These are phyloP conservation scores for Paracanthobrama guichenoti DNA, from an alignment of 2,113 vertebrate genomes.

Conservation along the genomic window DNA sequence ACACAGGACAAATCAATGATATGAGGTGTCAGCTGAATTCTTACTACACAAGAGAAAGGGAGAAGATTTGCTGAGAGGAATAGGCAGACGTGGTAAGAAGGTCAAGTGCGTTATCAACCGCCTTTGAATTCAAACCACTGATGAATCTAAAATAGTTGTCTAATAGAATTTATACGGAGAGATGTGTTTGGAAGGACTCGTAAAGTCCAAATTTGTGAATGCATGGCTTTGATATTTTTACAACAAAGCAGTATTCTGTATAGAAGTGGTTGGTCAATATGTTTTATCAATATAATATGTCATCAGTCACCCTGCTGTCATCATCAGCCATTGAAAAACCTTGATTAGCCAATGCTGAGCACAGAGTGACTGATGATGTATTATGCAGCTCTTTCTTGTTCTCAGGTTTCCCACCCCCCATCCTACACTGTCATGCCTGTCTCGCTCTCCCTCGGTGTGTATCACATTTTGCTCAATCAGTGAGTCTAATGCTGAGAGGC, in stretches of 20 bases:
- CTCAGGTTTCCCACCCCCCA: neutral
- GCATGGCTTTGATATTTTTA: neutral
- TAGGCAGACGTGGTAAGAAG: neutral
- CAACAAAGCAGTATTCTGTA: neutral
- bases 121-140: neutral
- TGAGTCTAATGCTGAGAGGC: conserved; percentile 43
- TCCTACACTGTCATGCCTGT: too few species aligned
- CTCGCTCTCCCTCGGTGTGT: neutral
- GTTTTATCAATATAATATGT: neutral
- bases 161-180: neutral
- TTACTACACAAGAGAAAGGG: neutral
- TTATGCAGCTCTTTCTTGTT: neutral
- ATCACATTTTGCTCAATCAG: conserved; percentile 62
- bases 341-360: too few species aligned
- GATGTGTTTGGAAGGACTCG: neutral
- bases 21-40: neutral
- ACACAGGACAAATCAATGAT: conserved; percentile 26
- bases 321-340: neutral
- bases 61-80: neutral
- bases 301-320: neutral
- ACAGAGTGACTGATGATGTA: too few species aligned
- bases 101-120: neutral
- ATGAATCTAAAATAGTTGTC: neutral
- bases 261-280: neutral
- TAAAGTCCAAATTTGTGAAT: neutral